These are phyloP conservation scores for Zaprionus obscuricornis DNA, from an alignment of 2,888 invertebrate genomes.

Conservation along the genomic window DNA sequence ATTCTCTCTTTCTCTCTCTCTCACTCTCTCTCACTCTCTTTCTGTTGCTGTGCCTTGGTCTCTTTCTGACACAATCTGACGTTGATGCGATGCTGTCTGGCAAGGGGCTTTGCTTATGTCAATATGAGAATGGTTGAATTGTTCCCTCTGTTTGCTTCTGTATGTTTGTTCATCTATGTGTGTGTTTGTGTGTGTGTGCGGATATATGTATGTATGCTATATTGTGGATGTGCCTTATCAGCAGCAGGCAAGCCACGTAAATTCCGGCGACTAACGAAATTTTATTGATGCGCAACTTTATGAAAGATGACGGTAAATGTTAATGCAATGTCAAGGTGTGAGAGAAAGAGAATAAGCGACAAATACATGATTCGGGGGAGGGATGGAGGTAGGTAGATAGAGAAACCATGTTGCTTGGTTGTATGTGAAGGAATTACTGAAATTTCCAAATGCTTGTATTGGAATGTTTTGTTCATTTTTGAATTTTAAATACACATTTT, in stretches of 20 bases:
- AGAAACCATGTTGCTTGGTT: no score
- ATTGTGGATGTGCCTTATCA: conserved; percentile 53
- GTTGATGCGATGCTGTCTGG: conserved; percentile 43
- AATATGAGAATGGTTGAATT: conserved; percentile 45
- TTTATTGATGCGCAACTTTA: conserved; percentile 53
- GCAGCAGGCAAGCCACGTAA: conserved; percentile 53
- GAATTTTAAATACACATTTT: no score
- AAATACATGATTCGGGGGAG: no score
- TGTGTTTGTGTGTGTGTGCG: conserved; percentile 6
- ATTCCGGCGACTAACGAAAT: conserved; percentile 42
- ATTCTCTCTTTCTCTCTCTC: background rate
- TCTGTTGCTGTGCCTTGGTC: background rate
- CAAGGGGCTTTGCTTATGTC: conserved; percentile 57
- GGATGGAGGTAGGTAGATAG: no score
- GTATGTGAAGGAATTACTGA: conserved; percentile 7
- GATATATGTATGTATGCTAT: background rate
- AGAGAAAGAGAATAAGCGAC: no score
- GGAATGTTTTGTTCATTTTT: no score
- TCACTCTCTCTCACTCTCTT: background rate
- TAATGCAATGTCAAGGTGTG: conserved; percentile 19
- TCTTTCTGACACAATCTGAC: no score
- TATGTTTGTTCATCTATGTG: no score
- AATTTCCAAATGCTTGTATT: conserved; percentile 34
- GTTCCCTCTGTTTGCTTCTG: background rate
- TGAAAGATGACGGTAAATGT: conserved; percentile 49